Conservation (phyloP, 1,140 invertebrate genomes). For the Neodiprion lecontei region DNA sequence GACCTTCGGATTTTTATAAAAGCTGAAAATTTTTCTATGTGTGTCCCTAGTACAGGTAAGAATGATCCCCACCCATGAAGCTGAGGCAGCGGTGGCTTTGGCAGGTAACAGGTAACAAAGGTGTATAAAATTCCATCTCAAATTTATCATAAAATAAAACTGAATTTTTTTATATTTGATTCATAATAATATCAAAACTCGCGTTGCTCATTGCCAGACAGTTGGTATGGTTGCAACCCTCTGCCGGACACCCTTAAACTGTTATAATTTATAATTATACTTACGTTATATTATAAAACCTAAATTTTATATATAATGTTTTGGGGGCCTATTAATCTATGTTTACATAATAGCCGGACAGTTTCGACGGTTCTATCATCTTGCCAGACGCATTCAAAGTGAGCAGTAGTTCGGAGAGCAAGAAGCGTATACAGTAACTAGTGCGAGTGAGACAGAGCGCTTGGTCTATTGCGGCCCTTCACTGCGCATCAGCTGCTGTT, state of each 20-base stretch:
- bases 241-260: constrained; percentile 34
- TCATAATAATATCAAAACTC: constrained; percentile 29
- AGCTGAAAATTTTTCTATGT: too few relatives aligned
- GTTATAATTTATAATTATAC: constrained; percentile 34
- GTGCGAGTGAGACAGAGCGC: constrained; percentile 29
- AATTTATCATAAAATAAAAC: too few relatives aligned
- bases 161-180: too few relatives aligned
- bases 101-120: too few relatives aligned
- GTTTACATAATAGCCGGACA: constrained; percentile 33
- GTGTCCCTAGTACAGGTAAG: too few relatives aligned
- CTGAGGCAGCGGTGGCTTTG: too few relatives aligned
- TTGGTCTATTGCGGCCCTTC: not conserved
- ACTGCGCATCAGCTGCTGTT: too few relatives aligned
- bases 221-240: constrained; percentile 27
- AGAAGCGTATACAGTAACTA: constrained; percentile 20
- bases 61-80: too few relatives aligned
- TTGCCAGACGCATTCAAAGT: constrained; percentile 32
- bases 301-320: constrained; percentile 34
- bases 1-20: too few relatives aligned
- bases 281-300: constrained; percentile 38
- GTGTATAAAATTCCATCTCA: too few relatives aligned
- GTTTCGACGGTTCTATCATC: constrained; percentile 30
- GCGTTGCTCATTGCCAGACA: constrained; percentile 34
- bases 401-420: constrained; percentile 26
- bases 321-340: constrained; percentile 29